Evolutionary conservation across 2,888 invertebrate species (phyloP), one percentile per base, ranked within the genome.

Genomic region (Minunthozetes semirufus): DNA sequence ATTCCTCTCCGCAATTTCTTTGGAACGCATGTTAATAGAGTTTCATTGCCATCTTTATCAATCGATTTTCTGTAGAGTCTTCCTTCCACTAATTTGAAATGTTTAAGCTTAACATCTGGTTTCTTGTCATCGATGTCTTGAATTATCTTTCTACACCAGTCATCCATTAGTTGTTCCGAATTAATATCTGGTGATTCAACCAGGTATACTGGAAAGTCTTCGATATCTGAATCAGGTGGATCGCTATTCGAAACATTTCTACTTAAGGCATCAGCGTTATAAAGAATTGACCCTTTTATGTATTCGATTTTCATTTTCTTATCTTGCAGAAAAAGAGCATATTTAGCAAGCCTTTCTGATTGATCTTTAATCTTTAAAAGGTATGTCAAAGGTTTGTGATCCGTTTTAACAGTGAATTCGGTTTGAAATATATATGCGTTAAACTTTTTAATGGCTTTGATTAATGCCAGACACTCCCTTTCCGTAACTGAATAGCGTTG

Each of bases 371-470:
- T 50, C 0, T 79, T 78, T 76, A 83, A 77, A 6, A 86, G 77
- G 83, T 84, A 86, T 80, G 83, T 82, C 42, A 86, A 79, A 0
- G 85, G 82, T 76, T 84, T 82, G 74, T 85, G 85, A 75, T 85
- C 85, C 0, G 83, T 84, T 3, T 81, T 76, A 0, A 85, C 78
- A 0, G 78, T 77, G 19, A 84, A 82, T 0, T 78, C 71, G 6
- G 80, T 61, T 0, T 82, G 81, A 72, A 83, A 83, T 0, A 85
- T 77, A 75, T 83, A 85, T 0, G 81, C 81, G 25, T 82, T 76
- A 76, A 83, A 84, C 76, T 83, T 83, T n/a, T 80, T 73, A 0
- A 83, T 77, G 4, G 82, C 82, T 79, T 80, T 83, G 6, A 83
- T 79, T 0, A 82, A 78, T 0, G 80, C 80, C 15, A 82, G 38